Evolutionary conservation across 2,113 vertebrate genomes (phyloP).

Genomic region (Tylochromis polylepis): DNA sequence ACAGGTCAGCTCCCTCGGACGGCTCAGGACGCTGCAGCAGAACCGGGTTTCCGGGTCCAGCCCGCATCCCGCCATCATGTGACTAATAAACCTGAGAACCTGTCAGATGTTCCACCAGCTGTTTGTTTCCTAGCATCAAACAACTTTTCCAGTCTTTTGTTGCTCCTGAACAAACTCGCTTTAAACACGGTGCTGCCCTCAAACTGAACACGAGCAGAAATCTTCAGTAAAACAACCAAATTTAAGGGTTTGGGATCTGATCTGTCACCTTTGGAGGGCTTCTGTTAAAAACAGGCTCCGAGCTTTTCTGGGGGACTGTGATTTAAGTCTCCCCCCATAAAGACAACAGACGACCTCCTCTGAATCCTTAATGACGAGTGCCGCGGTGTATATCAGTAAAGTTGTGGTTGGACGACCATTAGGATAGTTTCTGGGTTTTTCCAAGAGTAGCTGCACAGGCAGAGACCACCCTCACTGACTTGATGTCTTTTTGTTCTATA

Average conservation of each 20-base stretch:
- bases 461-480: not conserved
- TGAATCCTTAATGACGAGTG: not conserved
- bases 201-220: not conserved
- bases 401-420: rapidly evolving
- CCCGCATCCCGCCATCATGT: rapidly evolving
- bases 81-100: not conserved
- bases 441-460: not conserved
- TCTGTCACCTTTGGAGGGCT: not conserved
- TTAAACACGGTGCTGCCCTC: not conserved
- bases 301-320: rapidly evolving
- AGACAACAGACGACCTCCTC: not conserved
- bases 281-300: not conserved
- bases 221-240: not conserved
- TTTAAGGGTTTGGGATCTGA: not conserved
- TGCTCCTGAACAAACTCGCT: not conserved
- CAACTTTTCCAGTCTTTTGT: not conserved
- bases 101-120: not conserved
- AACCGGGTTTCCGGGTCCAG: not conserved
- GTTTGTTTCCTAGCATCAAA: not conserved
- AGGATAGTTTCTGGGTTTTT: not conserved
- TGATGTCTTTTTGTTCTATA: rapidly evolving
- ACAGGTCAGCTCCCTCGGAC: not conserved
- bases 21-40: not conserved
- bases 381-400: not conserved
- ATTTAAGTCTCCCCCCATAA: not conserved